phyloP scores from a whole-genome alignment of 2,888 invertebrate genomes.

The Eledona agricola region DNA sequence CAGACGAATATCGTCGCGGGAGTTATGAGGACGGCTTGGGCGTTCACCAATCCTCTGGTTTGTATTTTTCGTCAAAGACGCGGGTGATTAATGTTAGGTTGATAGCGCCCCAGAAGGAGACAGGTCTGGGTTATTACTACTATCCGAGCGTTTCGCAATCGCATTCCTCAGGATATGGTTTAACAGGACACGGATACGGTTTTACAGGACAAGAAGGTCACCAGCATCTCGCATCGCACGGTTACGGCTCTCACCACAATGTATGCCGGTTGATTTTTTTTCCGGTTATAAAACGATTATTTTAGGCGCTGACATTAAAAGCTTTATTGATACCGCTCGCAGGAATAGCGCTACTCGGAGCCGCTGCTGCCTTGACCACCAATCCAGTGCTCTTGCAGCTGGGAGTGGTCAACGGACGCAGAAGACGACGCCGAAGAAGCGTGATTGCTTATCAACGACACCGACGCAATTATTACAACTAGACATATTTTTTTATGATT shows the following conservation, averaged over 20 bases:
- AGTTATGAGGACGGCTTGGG: slow-evolving; percentile 26
- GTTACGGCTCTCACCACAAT: slow-evolving; percentile 3
- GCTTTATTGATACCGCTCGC: slow-evolving; percentile 76
- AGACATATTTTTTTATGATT: too few species aligned
- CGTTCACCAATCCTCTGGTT: too few species aligned
- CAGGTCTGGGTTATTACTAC: too few species aligned
- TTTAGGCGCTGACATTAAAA: slow-evolving; percentile 69
- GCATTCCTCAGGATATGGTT: too few species aligned
- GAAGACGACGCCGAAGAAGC: slow-evolving; percentile 59
- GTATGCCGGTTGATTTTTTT: slow-evolving; percentile 2
- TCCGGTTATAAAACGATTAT: not conserved
- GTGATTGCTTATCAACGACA: slow-evolving; percentile 10
- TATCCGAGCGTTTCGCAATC: too few species aligned
- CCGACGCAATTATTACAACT: too few species aligned
- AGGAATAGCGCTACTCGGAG: slow-evolving; percentile 78
- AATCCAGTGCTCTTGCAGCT: slow-evolving; percentile 83
- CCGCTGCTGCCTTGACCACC: slow-evolving; percentile 81
- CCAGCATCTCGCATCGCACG: slow-evolving; percentile 3
- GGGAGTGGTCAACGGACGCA: slow-evolving; percentile 74
- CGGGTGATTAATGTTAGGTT: too few species aligned
- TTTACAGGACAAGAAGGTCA: too few species aligned
- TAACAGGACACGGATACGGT: too few species aligned
- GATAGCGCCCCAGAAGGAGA: too few species aligned
- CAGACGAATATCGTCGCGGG: slow-evolving; percentile 47
- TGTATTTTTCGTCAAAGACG: too few species aligned